phyloP scores from a whole-genome alignment of 2,113 vertebrate species.

The Oreochromis niloticus region DNA sequence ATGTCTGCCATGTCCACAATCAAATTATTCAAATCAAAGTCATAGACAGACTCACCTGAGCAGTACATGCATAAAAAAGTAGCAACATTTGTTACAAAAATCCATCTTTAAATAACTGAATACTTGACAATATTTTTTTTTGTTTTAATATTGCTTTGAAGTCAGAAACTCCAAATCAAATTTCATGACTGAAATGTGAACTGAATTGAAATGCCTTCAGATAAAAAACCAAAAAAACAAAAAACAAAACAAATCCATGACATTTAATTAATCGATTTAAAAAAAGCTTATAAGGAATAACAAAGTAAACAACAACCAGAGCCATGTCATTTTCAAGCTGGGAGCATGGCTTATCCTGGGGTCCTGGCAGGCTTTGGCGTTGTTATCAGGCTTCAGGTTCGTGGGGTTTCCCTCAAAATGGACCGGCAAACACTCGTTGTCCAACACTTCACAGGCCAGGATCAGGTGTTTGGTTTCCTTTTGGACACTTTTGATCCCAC shows the following conservation, averaged over 20 bases:
- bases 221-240: background rate
- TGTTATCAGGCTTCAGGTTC: conserved; percentile 26
- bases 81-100: background rate
- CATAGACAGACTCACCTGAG: background rate
- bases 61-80: background rate
- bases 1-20: background rate
- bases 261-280: background rate
- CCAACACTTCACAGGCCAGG: conserved; percentile 66
- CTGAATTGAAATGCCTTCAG: background rate
- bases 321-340: background rate
- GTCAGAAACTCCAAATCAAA: background rate
- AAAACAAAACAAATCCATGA: background rate
- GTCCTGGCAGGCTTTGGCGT: conserved; percentile 51
- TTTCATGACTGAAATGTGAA: background rate
- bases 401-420: conserved; percentile 71
- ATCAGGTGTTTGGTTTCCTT: conserved; percentile 70
- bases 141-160: background rate
- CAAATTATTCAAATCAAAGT: background rate
- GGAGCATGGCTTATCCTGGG: background rate
- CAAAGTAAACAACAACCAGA: background rate
- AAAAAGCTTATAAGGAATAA: background rate
- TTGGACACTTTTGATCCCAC: conserved; percentile 47
- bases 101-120: background rate
- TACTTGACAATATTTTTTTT: background rate
- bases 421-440: conserved; percentile 63